Base-by-base conservation (phyloP, 1,140 invertebrate species). In the Dufourea novaeangliae region DNA sequence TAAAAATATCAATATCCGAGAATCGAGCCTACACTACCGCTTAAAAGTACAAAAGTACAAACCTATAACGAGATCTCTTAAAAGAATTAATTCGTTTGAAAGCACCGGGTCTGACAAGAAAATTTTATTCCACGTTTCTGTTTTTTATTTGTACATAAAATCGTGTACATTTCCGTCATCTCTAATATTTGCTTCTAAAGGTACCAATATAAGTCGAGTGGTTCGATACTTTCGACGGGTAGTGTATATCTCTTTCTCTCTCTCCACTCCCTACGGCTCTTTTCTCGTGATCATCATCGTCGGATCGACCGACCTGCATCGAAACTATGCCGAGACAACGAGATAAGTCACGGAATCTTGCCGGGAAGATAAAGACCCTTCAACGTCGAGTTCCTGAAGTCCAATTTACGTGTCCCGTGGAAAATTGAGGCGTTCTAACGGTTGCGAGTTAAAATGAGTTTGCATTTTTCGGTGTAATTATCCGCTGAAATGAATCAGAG, bases 271-370 rank as follows among this genome's bases (percentile, higher is more conserved):
- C 17, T 29, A n/a, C 22, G 39, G 39, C 22, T 66, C 27, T 32
- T 44, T 66, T 22, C 63, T 29, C 63, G 39, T 4, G 59, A 62
- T 44, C 27, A n/a, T 66, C 63, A 46, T 46, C 44, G 25, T 25
- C 11, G 41, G 17, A 66, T 66, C 63, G 63, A 66, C 39, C 44
- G 63, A 66, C 39, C 41, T 66, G 63, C 63, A 66, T 66, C 63
- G 63, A 44, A 32, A 46, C 25, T 66, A 46, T 37, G 39, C 20
- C 63, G 39, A 29, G 63, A 66, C 39, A 66, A 46, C 27, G 44
- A 66, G 63, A 66, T 66, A 66, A 66, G 63, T 50, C 63, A 66
- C 63, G 63, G 25, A 66, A 32, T 20, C 39, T 66, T 66, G 44
- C 27, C 4, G 25, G 63, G 7, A 29, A 46, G 63, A 66, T 66